Conservation (phyloP, 2,888 invertebrate genomes). For the Lepetodrilus schrolli region DNA sequence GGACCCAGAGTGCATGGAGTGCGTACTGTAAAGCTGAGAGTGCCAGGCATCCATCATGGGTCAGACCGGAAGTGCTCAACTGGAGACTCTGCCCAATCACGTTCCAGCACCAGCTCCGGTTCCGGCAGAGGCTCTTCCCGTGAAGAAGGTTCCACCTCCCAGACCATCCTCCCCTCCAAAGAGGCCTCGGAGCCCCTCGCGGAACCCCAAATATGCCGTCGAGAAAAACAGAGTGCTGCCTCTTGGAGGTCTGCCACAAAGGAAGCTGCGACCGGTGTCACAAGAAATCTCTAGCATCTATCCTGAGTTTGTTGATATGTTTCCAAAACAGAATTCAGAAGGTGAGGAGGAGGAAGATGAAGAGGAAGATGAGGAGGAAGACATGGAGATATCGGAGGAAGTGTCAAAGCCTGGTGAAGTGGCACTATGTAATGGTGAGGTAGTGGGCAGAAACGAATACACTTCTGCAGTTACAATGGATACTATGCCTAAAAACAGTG, state of each 20-base stretch:
- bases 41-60: too few relatives aligned
- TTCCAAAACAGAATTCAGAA: slow-evolving; percentile 40
- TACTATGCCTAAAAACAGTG: background rate
- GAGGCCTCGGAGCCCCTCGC: slow-evolving; percentile 42
- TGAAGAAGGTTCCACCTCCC: slow-evolving; percentile 50
- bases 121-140: slow-evolving; percentile 24
- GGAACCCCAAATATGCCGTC: slow-evolving; percentile 57
- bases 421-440: too few relatives aligned
- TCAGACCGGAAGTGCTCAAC: slow-evolving; percentile 26
- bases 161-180: slow-evolving; percentile 51
- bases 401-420: slow-evolving; percentile 39
- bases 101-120: too few relatives aligned
- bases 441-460: background rate
- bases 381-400: background rate
- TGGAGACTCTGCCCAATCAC: background rate
- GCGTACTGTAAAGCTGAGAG: too few relatives aligned
- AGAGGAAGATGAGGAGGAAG: slow-evolving; percentile 31
- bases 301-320: slow-evolving; percentile 59
- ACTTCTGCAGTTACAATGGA: background rate
- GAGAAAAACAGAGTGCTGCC: slow-evolving; percentile 63
- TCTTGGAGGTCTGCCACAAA: slow-evolving; percentile 38
- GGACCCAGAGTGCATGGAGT: too few relatives aligned
- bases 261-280: slow-evolving; percentile 59
- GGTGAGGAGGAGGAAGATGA: slow-evolving; percentile 30
- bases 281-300: slow-evolving; percentile 58